A percentile compares a stretch with the other conserved stretches of the same genome.
These are phyloP conservation scores for Tortrix viridana DNA, from an alignment of 2,888 invertebrate species.

Conservation along the genomic window DNA sequence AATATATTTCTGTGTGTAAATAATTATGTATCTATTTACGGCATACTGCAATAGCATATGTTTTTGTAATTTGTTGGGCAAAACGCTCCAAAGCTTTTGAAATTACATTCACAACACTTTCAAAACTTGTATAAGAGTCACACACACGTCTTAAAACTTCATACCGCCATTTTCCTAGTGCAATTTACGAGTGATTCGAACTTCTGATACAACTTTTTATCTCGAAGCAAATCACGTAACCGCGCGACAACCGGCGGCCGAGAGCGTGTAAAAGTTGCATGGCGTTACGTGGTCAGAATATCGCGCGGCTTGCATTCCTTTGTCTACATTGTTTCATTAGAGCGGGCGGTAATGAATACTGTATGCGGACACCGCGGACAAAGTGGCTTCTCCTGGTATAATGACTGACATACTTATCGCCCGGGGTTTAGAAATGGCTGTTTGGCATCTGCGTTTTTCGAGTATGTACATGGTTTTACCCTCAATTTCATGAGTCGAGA, in stretches of 20 bases:
- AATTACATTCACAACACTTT: no score
- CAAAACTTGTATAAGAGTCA: no score
- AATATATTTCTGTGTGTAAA: no score
- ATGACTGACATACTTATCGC: conserved; percentile 45
- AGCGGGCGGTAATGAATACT: conserved; percentile 62
- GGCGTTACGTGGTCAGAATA: conserved; percentile 22
- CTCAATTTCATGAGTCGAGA: no score
- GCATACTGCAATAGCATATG: no score
- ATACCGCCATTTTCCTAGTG: conserved; percentile 8
- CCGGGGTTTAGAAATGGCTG: not conserved
- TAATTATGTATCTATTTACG: no score
- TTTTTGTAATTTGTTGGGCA: no score
- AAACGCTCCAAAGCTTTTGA: no score
- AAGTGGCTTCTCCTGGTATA: conserved; percentile 51
- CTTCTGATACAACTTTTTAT: conserved; percentile 20
- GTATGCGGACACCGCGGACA: conserved; percentile 53
- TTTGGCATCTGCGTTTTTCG: not conserved
- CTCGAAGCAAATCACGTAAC: conserved; percentile 17
- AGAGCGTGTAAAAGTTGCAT: conserved; percentile 23
- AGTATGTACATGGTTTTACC: no score
- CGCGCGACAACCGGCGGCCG: not conserved
- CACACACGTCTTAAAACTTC: not conserved
- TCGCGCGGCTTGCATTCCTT: conserved; percentile 31
- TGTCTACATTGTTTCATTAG: conserved; percentile 62
- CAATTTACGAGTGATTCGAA: conserved; percentile 21